Conservation (phyloP, 1,140 invertebrate genomes). For the Agrilus planipennis region DNA sequence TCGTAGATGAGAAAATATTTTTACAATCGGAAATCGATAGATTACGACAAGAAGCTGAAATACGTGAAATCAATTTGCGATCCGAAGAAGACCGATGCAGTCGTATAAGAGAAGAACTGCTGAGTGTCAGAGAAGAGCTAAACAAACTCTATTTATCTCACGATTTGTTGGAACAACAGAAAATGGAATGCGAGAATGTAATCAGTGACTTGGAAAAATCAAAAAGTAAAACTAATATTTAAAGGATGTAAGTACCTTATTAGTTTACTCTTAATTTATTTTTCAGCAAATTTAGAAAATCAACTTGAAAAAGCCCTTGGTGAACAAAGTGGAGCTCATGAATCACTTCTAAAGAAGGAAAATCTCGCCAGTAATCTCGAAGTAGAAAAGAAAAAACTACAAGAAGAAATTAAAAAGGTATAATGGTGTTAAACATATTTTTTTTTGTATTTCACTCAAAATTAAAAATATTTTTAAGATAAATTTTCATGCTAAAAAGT, state of each 20-base stretch:
- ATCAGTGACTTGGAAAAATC: constrained; percentile 63
- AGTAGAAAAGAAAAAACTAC: constrained; percentile 56
- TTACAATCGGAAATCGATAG: constrained; percentile 59
- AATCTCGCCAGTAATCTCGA: constrained; percentile 50
- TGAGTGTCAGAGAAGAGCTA: constrained; percentile 60
- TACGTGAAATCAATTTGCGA: constrained; percentile 42
- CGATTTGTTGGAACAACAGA: constrained; percentile 69
- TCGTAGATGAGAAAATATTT: constrained; percentile 63
- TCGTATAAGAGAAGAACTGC: constrained; percentile 58
- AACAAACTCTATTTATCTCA: constrained; percentile 56
- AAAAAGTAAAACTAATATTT: constrained; percentile 43
- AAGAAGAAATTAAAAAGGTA: constrained; percentile 58
- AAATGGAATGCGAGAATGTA: constrained; percentile 57
- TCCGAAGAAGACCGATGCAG: constrained; percentile 66
- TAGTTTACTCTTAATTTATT: background rate
- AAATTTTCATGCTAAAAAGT: too few relatives aligned
- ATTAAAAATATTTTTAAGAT: too few relatives aligned
- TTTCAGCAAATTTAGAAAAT: constrained; percentile 55
- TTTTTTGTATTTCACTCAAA: too few relatives aligned
- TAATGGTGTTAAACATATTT: too few relatives aligned
- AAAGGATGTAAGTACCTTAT: background rate
- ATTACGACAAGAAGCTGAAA: constrained; percentile 52
- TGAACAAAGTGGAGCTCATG: constrained; percentile 62
- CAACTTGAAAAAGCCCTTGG: constrained; percentile 57
- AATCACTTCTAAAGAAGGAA: constrained; percentile 59